Percentiles rank a stretch among this genome's conserved stretches.
Evolutionary conservation across 2,888 invertebrate genomes (phyloP).

Genomic region (Lithophane semibrunnea): DNA sequence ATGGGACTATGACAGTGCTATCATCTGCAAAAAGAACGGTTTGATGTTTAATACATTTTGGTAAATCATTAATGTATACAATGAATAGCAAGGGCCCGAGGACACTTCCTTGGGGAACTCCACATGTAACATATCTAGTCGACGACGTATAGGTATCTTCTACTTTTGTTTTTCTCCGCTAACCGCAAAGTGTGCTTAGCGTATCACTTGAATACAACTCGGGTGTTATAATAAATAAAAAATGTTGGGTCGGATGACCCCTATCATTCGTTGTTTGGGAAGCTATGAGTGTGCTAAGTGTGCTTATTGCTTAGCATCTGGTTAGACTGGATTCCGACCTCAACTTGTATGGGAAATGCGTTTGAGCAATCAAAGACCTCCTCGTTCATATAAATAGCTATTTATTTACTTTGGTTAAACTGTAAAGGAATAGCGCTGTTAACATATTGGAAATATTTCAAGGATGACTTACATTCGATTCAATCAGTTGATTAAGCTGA

Average conservation of each 20-base stretch:
- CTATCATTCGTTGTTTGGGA: conserved; percentile 51
- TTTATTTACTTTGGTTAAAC: conserved; percentile 10
- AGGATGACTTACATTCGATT: conserved; percentile 23
- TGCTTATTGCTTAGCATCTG: conserved; percentile 29
- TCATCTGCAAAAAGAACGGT: no score
- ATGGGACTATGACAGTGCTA: no score
- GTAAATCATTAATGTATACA: no score
- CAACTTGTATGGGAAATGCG: not conserved
- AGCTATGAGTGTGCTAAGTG: conserved; percentile 28
- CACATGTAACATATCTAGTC: no score
- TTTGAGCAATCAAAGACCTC: not conserved
- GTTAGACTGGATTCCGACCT: conserved; percentile 30
- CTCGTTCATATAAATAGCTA: not conserved
- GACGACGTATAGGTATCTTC: no score
- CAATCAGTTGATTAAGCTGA: conserved; percentile 32
- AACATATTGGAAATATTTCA: conserved; percentile 30
- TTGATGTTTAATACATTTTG: no score
- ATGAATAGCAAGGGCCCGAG: no score
- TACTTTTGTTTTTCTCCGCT: no score
- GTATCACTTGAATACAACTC: conserved; percentile 39
- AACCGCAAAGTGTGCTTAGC: conserved; percentile 61
- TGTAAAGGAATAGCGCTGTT: conserved; percentile 10
- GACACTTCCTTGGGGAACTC: no score
- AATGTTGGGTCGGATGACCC: conserved; percentile 53
- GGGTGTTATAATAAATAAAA: conserved; percentile 49